These are phyloP conservation scores for Apis cerana DNA, from an alignment of 1,140 invertebrate species.

Conservation along the genomic window DNA sequence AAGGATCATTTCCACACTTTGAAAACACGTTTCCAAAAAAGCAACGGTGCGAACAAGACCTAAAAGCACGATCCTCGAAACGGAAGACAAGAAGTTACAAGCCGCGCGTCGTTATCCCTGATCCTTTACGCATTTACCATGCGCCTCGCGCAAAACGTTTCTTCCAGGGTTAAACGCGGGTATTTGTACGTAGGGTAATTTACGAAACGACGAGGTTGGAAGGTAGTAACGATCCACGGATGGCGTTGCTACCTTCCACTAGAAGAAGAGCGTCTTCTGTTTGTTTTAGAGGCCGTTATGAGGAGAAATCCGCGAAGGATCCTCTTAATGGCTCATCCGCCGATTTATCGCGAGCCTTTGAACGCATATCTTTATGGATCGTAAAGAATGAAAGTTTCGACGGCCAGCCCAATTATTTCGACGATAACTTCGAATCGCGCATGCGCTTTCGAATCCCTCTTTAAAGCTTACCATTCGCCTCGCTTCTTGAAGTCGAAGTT, in stretches of 20 bases:
- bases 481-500: background rate
- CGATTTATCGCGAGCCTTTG: slow-evolving; percentile 58
- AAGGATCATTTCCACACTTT: no score
- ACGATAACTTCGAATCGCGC: slow-evolving; percentile 57
- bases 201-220: slow-evolving; percentile 62
- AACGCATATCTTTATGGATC: slow-evolving; percentile 69
- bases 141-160: slow-evolving; percentile 15
- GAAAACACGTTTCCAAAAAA: background rate
- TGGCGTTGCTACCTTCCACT: slow-evolving; percentile 26
- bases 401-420: slow-evolving; percentile 65
- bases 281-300: slow-evolving; percentile 66
- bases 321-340: slow-evolving; percentile 67
- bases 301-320: slow-evolving; percentile 52
- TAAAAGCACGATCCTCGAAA: background rate
- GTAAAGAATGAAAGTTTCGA: slow-evolving; percentile 70
- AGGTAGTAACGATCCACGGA: slow-evolving; percentile 46
- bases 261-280: slow-evolving; percentile 37
- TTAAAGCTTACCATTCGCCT: no score
- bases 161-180: slow-evolving; percentile 48
- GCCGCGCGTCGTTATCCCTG: slow-evolving; percentile 54
- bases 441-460: background rate
- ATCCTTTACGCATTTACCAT: slow-evolving; percentile 36
- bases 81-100: slow-evolving; percentile 41
- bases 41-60: background rate
- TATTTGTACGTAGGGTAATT: slow-evolving; percentile 64